Percentiles rank a stretch among this genome's conserved stretches.
Evolutionary conservation across 2,113 vertebrate genomes (phyloP).

Genomic region (Zosterops hypoxanthus): DNA sequence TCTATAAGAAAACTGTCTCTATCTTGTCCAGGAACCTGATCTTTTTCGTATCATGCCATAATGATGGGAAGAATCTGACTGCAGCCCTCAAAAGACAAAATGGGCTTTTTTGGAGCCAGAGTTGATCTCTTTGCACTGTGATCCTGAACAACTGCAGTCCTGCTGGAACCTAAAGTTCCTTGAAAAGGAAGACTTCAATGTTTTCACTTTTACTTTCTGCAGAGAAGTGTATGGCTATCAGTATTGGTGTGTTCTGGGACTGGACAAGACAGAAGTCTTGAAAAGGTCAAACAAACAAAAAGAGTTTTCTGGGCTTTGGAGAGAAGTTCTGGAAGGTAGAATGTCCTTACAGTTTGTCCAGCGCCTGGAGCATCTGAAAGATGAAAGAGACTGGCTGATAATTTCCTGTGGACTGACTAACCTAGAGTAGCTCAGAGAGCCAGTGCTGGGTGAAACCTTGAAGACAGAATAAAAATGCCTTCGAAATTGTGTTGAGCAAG

Average conservation of each 20-base stretch:
- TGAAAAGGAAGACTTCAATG: background rate
- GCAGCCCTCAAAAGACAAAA: background rate
- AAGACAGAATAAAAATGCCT: background rate
- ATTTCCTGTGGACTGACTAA: background rate
- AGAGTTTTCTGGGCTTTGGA: background rate
- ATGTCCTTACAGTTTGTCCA: background rate
- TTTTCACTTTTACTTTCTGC: background rate
- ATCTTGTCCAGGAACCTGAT: slow-evolving; percentile 1
- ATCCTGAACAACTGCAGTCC: background rate
- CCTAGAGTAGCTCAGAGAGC: background rate
- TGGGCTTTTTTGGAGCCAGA: background rate
- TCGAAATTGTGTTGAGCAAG: background rate
- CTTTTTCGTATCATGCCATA: background rate
- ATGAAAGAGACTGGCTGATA: background rate
- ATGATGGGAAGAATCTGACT: slow-evolving; percentile 14
- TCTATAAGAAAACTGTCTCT: background rate
- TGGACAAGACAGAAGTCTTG: background rate
- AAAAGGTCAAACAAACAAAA: background rate
- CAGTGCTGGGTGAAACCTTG: background rate
- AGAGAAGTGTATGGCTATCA: background rate
- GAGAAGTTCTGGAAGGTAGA: background rate
- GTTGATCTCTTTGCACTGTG: background rate
- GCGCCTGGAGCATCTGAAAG: background rate
- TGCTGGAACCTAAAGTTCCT: background rate
- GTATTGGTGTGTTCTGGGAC: background rate